These are phyloP conservation scores for Agelas oroides DNA, from an alignment of 37 sponge, comb jelly and placozoan genomes.

Conservation along the genomic window DNA sequence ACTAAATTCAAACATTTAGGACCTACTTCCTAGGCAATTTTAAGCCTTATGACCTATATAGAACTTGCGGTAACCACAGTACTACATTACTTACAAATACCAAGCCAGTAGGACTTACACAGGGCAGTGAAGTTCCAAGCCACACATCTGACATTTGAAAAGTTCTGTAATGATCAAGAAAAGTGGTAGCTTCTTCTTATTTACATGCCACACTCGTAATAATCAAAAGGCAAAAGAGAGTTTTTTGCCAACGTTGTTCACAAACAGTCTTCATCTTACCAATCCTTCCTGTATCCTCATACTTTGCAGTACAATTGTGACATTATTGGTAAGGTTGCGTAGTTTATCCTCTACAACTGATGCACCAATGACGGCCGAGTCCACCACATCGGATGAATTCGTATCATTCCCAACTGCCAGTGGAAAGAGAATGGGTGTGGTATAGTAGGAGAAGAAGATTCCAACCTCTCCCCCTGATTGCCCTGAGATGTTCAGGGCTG, in stretches of 20 bases:
- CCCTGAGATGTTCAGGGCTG: constrained; percentile 1
- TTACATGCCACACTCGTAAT: too few species aligned
- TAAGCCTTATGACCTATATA: too few species aligned
- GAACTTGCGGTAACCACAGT: too few species aligned
- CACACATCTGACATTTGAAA: constrained; percentile 52
- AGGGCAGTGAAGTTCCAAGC: constrained; percentile 58
- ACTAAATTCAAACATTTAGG: too few species aligned
- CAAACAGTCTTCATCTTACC: background rate
- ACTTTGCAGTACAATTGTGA: constrained; percentile 33
- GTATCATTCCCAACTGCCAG: background rate
- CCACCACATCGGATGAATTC: constrained; percentile 5
- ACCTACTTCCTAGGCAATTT: too few species aligned
- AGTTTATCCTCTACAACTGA: constrained; percentile 10
- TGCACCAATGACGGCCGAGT: constrained; percentile 38
- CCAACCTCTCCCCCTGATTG: constrained; percentile 14
- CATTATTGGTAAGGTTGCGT: constrained; percentile 7
- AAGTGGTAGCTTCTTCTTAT: too few species aligned
- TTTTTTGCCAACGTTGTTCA: too few species aligned
- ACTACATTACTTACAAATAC: too few species aligned
- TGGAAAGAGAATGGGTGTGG: constrained; percentile 41
- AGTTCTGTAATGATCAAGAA: constrained; percentile 14
- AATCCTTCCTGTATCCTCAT: background rate
- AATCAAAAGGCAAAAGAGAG: too few species aligned
- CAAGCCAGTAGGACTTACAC: too few species aligned
- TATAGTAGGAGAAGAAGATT: constrained; percentile 38